Evolutionary conservation across 2,888 invertebrate species (phyloP), one percentile per base, ranked within the genome.

Genomic region (Dicranocentrus wangi): DNA sequence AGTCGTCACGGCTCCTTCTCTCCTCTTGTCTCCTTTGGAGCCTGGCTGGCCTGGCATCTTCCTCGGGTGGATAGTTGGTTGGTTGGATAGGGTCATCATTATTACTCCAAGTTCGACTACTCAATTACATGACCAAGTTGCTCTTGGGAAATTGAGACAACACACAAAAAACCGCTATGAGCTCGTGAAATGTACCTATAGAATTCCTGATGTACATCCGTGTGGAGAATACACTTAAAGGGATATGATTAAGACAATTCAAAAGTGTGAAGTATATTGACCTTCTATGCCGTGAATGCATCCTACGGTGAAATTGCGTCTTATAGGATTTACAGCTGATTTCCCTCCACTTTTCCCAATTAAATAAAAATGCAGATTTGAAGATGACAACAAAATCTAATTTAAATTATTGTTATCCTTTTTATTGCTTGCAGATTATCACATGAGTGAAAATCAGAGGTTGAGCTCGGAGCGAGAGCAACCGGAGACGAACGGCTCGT

Each of bases 1-100:
- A 79, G 71, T 66, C 79, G 58, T 27, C 79, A 79, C 66, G 79
- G 79, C 79, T 71, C 71, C 79, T 66, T n/a, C n/a, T n/a, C 25
- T 58, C 42, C 61, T 15, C n/a, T 43, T 43, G 63, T 69, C 68
- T 65, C 47, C 66, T 27, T 1, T 71, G 79, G 79, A 71, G 79
- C 15, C 79, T 79, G 71, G 79, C 70, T 71, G 66, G 79, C 15
- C 79, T 79, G 71, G 79, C 70, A 78, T 78, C 78, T 78, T 78
- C 39, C 42, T 61, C 61, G 39, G 39, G 10, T 32, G 47, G 39
- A n/a, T n/a, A n/a, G n/a, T n/a, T n/a, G n/a, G n/a, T n/a, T n/a
- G n/a, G n/a, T n/a, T n/a, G n/a, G n/a, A 65, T 43, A 42, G 58
- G 68, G 47, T 76, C 76, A 76, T 76, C 68, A 71, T 61, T 71